Conservation (phyloP, 2,888 invertebrate genomes). For the Xanthorhoe designata region DNA sequence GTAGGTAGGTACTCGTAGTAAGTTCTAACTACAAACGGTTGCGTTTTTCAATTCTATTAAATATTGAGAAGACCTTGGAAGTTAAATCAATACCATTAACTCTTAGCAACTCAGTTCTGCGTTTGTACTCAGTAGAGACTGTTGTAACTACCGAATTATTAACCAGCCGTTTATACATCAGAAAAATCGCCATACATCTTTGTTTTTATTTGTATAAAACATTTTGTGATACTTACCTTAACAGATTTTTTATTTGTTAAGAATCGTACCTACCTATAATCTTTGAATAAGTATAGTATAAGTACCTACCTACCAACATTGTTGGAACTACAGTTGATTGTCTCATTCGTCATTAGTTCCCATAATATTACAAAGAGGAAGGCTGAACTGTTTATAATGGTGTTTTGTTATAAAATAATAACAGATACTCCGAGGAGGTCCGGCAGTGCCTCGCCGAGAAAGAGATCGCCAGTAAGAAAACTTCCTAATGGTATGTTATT, state of each 20-base stretch:
- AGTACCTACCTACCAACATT: too few species aligned
- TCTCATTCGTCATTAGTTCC: constrained; percentile 10
- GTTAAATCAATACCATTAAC: constrained; percentile 20
- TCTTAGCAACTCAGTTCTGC: constrained; percentile 8
- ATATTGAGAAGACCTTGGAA: constrained; percentile 14
- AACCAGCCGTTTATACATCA: too few species aligned
- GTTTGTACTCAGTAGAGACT: not conserved
- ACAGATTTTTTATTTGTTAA: too few species aligned
- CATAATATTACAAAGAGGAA: constrained; percentile 24
- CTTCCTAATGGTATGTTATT: constrained; percentile 45
- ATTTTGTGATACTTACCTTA: too few species aligned
- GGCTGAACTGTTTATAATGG: constrained; percentile 60
- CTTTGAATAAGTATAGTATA: too few species aligned
- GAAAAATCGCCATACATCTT: not conserved
- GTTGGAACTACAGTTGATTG: not conserved
- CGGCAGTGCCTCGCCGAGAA: constrained; percentile 62
- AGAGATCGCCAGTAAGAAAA: constrained; percentile 49
- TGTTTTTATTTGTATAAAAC: too few species aligned
- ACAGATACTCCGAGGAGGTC: constrained; percentile 70
- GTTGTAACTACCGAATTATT: not conserved
- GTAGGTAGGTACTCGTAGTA: too few species aligned
- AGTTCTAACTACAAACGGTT: not conserved
- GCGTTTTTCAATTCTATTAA: not conserved
- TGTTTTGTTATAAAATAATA: constrained; percentile 81
- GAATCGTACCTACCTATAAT: too few species aligned